Conservation (phyloP, 2,888 invertebrate species). For the Caprella mutica region DNA sequence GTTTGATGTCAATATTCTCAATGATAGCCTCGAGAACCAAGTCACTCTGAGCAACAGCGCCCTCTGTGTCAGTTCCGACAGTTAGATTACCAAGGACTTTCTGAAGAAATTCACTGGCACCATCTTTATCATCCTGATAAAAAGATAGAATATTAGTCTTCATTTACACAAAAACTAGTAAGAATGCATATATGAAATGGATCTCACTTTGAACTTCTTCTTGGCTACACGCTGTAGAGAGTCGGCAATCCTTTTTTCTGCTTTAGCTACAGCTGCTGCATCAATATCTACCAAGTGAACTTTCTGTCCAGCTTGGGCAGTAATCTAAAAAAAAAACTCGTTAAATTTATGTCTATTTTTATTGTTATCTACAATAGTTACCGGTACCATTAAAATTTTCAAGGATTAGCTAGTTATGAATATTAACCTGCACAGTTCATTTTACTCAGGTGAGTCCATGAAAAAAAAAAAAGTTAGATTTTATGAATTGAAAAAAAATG, state of each 20-base stretch:
- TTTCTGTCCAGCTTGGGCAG: conserved; percentile 69
- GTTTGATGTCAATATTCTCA: conserved; percentile 49
- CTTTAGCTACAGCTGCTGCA: conserved; percentile 57
- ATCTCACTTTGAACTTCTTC: conserved; percentile 53
- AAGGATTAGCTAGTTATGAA: too few species aligned
- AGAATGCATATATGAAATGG: background rate
- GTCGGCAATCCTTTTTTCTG: conserved; percentile 55
- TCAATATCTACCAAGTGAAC: conserved; percentile 70
- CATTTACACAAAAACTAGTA: background rate
- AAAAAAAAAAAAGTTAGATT: too few species aligned
- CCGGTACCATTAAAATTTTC: too few species aligned
- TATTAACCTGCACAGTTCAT: too few species aligned
- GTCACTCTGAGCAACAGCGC: conserved; percentile 44
- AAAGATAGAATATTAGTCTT: background rate
- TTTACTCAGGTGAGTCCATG: too few species aligned
- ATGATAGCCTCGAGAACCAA: conserved; percentile 51
- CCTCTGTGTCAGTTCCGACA: conserved; percentile 37
- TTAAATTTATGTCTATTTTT: too few species aligned
- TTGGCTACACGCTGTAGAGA: conserved; percentile 66
- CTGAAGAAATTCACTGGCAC: conserved; percentile 57
- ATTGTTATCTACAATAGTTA: too few species aligned
- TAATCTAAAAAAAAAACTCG: too few species aligned
- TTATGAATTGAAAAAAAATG: too few species aligned
- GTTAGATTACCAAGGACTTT: too few species aligned
- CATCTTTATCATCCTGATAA: conserved; percentile 49